A percentile compares a stretch with the other conserved stretches of the same genome.
These are phyloP conservation scores for Xiphydria camelus DNA, from an alignment of 2,888 invertebrate species.

Conservation along the genomic window DNA sequence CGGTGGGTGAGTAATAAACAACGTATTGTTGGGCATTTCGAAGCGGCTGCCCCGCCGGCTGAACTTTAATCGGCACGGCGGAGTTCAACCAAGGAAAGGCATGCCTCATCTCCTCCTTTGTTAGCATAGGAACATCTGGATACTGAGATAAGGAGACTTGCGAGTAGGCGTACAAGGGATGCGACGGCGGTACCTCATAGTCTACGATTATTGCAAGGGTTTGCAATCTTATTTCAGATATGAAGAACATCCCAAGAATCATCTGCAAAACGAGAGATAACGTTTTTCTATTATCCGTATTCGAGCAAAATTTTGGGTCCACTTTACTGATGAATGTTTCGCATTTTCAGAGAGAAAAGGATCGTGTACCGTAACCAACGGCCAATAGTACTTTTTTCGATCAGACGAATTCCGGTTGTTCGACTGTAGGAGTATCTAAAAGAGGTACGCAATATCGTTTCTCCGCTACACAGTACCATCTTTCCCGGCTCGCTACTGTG, in stretches of 20 bases:
- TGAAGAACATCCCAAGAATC: constrained; percentile 20
- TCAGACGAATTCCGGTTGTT: no score
- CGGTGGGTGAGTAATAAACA: no score
- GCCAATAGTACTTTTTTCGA: no score
- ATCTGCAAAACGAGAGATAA: constrained; percentile 16
- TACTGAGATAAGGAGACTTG: constrained; percentile 6
- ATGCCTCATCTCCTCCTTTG: constrained; percentile 6
- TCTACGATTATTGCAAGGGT: constrained; percentile 8
- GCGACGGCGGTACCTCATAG: constrained; percentile 5
- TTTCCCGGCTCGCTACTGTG: no score
- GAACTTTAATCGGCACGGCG: background rate
- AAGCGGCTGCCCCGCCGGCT: background rate
- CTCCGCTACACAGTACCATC: no score
- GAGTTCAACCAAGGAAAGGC: constrained; percentile 10
- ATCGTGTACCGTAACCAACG: no score
- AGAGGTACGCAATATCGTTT: no score
- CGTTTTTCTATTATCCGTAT: no score
- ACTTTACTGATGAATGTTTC: background rate
- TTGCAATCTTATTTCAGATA: constrained; percentile 21
- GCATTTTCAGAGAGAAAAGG: background rate
- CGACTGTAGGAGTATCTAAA: no score
- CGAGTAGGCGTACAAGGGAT: constrained; percentile 2
- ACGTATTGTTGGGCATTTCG: constrained; percentile 7
- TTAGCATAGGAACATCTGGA: constrained; percentile 5
- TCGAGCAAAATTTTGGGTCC: background rate